Evolutionary conservation across 2,888 invertebrate genomes (phyloP).

Genomic region (Alviniconcha strummeri): DNA sequence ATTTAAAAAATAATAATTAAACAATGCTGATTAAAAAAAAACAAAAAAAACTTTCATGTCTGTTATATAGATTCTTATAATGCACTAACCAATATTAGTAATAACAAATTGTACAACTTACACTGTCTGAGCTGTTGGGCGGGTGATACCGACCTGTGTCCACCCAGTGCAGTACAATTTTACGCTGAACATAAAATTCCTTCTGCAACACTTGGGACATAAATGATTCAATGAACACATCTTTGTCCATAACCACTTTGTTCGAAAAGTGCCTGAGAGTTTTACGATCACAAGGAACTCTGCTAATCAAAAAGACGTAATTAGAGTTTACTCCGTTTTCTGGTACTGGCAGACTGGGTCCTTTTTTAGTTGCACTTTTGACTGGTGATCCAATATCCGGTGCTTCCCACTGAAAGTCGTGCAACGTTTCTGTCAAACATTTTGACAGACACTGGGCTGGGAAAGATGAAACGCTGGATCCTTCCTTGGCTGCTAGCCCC

Average conservation of each 20-base stretch:
- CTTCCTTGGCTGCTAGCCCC: not conserved
- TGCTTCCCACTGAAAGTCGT: conserved; percentile 64
- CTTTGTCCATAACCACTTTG: conserved; percentile 61
- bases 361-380: conserved; percentile 36
- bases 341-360: not conserved
- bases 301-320: conserved; percentile 55
- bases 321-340: conserved; percentile 35
- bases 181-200: conserved; percentile 50
- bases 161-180: conserved; percentile 58
- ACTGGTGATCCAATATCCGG: conserved; percentile 61
- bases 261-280: conserved; percentile 56
- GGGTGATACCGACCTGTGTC: conserved; percentile 41
- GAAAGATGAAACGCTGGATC: conserved; percentile 20
- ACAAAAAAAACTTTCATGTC: too few species aligned
- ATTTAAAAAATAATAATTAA: too few species aligned
- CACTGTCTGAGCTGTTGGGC: not conserved
- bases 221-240: conserved; percentile 60
- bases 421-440: conserved; percentile 58
- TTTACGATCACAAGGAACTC: conserved; percentile 49
- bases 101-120: not conserved
- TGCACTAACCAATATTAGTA: too few species aligned
- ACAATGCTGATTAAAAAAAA: too few species aligned
- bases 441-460: conserved; percentile 49
- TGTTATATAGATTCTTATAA: too few species aligned
- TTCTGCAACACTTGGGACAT: conserved; percentile 53